These are phyloP conservation scores for Alcedo quadribrachys DNA, from an alignment of 2,797 vertebrate genomes.

Conservation along the genomic window DNA sequence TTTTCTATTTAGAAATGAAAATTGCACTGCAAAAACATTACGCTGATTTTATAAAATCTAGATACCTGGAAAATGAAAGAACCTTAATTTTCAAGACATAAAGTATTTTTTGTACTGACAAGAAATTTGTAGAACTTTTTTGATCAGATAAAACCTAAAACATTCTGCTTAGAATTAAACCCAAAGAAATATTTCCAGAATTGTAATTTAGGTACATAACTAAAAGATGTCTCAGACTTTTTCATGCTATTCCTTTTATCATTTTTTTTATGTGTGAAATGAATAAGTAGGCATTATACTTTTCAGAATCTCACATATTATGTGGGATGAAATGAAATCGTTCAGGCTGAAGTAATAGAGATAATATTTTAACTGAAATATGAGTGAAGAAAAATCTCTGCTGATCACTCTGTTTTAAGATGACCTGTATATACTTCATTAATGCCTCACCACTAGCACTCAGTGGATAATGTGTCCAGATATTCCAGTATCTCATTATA, in stretches of 20 bases:
- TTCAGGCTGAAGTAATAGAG: neutral
- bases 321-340: neutral
- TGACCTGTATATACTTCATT: neutral
- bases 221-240: neutral
- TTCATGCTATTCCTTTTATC: neutral
- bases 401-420: neutral
- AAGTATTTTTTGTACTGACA: neutral
- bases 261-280: neutral
- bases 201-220: neutral
- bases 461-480: neutral
- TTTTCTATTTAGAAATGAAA: constrained; percentile 11
- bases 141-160: neutral
- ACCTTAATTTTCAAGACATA: neutral
- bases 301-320: neutral
- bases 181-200: neutral
- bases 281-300: neutral
- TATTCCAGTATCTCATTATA: neutral
- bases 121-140: neutral
- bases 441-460: neutral
- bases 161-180: neutral
- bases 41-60: neutral
- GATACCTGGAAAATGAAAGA: neutral
- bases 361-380: neutral
- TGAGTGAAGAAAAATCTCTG: neutral
- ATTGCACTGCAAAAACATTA: neutral